Evolutionary conservation across 2,113 vertebrate species (phyloP), one percentile per base, ranked within the genome.

Genomic region (Miniopterus natalensis): DNA sequence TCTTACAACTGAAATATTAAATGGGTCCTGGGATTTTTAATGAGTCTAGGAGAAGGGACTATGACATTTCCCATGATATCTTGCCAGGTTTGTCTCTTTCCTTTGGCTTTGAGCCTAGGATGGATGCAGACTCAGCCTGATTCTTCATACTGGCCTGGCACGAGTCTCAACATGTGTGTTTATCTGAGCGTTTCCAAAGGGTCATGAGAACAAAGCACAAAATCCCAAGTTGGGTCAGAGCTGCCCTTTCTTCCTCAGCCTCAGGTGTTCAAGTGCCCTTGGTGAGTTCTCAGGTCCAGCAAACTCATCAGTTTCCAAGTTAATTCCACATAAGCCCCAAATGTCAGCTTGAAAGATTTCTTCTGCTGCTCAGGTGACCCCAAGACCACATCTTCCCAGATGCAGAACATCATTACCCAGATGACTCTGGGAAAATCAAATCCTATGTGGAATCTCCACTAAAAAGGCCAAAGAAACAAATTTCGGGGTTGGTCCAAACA

Each of bases 51-150:
- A 95, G 85, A 85, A 93, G 47, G 40, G 45, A 74, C 73, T 14
- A 3, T 88, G 80, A 88, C 45, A 61, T 95, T 97, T 94, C 66
- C 88, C 65, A 68, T 78, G 85, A 40, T 88, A 77, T 65, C 88
- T 95, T 89, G 59, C 84, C 88, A 95, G 80, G 70, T 21, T 55
- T 63, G 17, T 63, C 84, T 90, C 59, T 81, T 80, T 59, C 80
- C 73, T n/a, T 75, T 88, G 90, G 88, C 90, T 81, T 15, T 42
- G 27, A 78, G 80, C 96, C 92, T 85, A 59, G 66, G 71, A 73
- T 27, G 17, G 88, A 94, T 25, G 65, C 59, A 51, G 21, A 29
- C 53, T 70, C 66, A 68, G 68, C 68, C 42, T 57, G 78, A 65
- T 57, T 81, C 89, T 79, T 89, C 87, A 75, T 31, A 45, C 71